These are phyloP conservation scores for Agelastica alni DNA, from an alignment of 2,888 invertebrate species.

Conservation along the genomic window DNA sequence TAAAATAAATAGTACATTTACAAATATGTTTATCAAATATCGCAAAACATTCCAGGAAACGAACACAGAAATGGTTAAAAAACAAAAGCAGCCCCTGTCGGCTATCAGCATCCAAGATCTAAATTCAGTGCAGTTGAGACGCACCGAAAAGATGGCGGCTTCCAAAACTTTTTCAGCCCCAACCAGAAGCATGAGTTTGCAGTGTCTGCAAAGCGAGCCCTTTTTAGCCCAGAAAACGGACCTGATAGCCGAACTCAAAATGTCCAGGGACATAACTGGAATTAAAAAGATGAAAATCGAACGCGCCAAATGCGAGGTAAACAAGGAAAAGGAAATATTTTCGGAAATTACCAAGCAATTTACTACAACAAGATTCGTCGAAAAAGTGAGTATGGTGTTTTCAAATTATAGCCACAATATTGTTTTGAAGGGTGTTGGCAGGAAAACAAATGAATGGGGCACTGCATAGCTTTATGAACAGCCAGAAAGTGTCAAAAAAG, in stretches of 20 bases:
- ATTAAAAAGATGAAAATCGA: conserved; percentile 92
- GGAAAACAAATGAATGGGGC: too few species aligned
- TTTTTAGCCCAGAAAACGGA: conserved; percentile 80
- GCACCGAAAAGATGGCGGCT: conserved; percentile 75
- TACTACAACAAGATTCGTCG: conserved; percentile 84
- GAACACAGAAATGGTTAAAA: conserved; percentile 51
- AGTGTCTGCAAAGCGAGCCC: conserved; percentile 71
- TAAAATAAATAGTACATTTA: too few species aligned
- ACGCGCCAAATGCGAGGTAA: conserved; percentile 81
- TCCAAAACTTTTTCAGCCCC: conserved; percentile 83
- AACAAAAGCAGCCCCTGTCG: conserved; percentile 76
- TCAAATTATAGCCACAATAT: too few species aligned
- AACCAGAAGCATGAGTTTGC: conserved; percentile 75
- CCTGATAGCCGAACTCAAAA: conserved; percentile 88
- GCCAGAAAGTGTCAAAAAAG: too few species aligned
- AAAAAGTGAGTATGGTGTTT: conserved; percentile 70
- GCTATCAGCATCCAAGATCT: conserved; percentile 87
- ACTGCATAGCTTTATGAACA: too few species aligned
- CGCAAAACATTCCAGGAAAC: conserved; percentile 15
- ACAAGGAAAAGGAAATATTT: conserved; percentile 80
- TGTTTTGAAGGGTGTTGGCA: too few species aligned
- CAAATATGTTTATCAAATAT: neutral
- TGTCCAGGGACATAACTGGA: conserved; percentile 91
- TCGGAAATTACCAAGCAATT: conserved; percentile 84
- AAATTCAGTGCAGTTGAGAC: conserved; percentile 78